phyloP scores from a whole-genome alignment of 2,797 vertebrate genomes.

The Philypnodon macrostomus region DNA sequence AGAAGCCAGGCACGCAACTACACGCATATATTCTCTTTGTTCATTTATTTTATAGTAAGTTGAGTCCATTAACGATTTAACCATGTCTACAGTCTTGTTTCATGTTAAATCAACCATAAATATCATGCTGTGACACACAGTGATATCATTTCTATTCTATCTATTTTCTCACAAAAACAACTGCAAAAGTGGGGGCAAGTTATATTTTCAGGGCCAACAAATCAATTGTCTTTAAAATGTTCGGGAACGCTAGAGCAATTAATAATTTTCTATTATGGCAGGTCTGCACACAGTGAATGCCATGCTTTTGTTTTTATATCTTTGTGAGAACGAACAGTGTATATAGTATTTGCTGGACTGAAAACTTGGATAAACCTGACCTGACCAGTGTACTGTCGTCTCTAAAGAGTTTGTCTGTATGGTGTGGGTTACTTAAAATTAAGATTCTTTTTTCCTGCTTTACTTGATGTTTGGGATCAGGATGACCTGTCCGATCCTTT shows the following conservation, averaged over 20 bases:
- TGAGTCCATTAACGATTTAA: background rate
- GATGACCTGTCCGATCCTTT: too few species aligned
- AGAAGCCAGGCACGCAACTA: slow-evolving; percentile 1
- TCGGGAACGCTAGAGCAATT: background rate
- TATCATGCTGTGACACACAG: background rate
- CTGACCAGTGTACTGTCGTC: background rate
- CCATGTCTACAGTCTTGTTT: background rate
- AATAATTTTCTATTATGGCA: slow-evolving; percentile 7
- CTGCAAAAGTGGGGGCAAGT: background rate
- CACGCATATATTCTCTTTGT: slow-evolving; percentile 10
- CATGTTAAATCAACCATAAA: background rate
- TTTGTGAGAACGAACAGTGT: background rate
- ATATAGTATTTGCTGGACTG: slow-evolving; percentile 1
- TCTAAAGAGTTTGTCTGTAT: slow-evolving; percentile 2
- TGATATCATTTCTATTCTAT: too few species aligned
- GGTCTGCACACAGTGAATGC: background rate
- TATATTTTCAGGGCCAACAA: background rate
- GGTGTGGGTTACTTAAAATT: background rate
- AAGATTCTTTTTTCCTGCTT: slow-evolving; percentile 1
- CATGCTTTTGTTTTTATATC: slow-evolving; percentile 7
- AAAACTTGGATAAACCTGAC: slow-evolving; percentile 1
- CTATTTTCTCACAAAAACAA: too few species aligned
- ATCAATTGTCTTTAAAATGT: slow-evolving; percentile 1
- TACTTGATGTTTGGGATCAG: slow-evolving; percentile 14
- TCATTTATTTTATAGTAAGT: slow-evolving; percentile 10